Percentiles rank a stretch among this genome's conserved stretches.
phyloP scores from a whole-genome alignment of 2,797 vertebrate species.

The Botia almorhae region DNA sequence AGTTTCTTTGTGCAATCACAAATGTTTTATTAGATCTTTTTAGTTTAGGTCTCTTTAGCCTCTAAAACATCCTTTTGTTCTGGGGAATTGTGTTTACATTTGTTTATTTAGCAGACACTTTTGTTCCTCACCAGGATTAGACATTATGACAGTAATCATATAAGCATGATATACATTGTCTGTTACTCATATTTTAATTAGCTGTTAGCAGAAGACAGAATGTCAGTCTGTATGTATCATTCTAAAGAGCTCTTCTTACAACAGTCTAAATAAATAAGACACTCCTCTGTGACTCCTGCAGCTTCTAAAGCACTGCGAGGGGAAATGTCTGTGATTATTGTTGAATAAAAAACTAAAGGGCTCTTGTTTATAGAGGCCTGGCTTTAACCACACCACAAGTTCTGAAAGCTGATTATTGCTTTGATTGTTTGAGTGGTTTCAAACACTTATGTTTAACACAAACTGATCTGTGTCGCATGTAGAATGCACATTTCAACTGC shows the following conservation, averaged over 20 bases:
- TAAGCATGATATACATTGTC: not conserved
- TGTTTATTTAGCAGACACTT: not conserved
- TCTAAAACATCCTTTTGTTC: no score
- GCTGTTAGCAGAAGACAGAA: not conserved
- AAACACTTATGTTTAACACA: not conserved
- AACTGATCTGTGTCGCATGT: constrained; percentile 13
- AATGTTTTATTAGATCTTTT: not conserved
- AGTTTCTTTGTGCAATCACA: no score
- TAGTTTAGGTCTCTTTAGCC: not conserved
- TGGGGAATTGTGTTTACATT: not conserved
- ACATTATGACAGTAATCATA: not conserved
- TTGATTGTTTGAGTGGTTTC: not conserved
- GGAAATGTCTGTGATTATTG: constrained; percentile 24
- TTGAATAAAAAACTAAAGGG: not conserved
- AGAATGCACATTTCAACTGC: constrained; percentile 20
- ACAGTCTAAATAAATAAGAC: constrained; percentile 37
- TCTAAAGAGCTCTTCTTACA: constrained; percentile 17
- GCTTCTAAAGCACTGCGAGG: constrained; percentile 16
- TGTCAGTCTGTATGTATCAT: constrained; percentile 6
- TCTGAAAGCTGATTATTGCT: not conserved
- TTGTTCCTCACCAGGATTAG: not conserved
- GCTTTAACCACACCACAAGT: no score
- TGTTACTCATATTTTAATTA: not conserved
- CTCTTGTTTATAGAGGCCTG: constrained; percentile 1
- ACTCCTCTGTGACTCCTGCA: not conserved